Conservation (phyloP, 2,113 vertebrate species). For the Oxygymnocypris stewartii region DNA sequence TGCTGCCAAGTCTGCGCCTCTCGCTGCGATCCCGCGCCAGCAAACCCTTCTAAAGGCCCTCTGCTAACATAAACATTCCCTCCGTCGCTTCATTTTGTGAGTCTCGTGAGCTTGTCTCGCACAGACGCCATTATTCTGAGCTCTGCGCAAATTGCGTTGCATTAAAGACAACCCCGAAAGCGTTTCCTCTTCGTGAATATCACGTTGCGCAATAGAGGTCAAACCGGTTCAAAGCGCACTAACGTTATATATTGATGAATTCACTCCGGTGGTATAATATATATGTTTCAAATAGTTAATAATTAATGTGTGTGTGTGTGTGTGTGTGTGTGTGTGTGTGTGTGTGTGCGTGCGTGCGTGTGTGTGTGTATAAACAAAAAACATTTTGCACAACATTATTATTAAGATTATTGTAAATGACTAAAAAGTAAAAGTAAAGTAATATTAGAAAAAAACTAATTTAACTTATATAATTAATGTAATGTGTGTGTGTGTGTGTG, state of each 20-base stretch:
- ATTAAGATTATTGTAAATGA: too few relatives aligned
- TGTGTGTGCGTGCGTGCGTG: too few relatives aligned
- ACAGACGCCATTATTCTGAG: conserved; percentile 79
- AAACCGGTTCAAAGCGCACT: background rate
- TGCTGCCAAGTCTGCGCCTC: conserved; percentile 26
- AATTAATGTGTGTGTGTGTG: too few relatives aligned
- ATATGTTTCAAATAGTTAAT: too few relatives aligned
- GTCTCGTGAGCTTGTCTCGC: conserved; percentile 77
- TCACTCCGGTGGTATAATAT: too few relatives aligned
- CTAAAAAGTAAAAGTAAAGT: too few relatives aligned
- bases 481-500: too few relatives aligned
- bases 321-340: too few relatives aligned
- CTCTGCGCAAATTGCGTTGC: conserved; percentile 62
- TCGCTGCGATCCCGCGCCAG: conserved; percentile 64
- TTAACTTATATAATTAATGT: too few relatives aligned
- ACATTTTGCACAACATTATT: too few relatives aligned
- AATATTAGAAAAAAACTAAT: too few relatives aligned
- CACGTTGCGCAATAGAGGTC: background rate
- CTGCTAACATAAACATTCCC: conserved; percentile 74
- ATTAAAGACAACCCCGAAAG: conserved; percentile 8
- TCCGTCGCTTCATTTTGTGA: conserved; percentile 83
- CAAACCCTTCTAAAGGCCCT: conserved; percentile 68
- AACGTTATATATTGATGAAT: background rate
- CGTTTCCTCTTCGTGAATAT: conserved; percentile 62
- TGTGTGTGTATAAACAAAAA: too few relatives aligned